Base-by-base conservation (phyloP, 2,113 vertebrate species). In the Cryptotis parvus region DNA sequence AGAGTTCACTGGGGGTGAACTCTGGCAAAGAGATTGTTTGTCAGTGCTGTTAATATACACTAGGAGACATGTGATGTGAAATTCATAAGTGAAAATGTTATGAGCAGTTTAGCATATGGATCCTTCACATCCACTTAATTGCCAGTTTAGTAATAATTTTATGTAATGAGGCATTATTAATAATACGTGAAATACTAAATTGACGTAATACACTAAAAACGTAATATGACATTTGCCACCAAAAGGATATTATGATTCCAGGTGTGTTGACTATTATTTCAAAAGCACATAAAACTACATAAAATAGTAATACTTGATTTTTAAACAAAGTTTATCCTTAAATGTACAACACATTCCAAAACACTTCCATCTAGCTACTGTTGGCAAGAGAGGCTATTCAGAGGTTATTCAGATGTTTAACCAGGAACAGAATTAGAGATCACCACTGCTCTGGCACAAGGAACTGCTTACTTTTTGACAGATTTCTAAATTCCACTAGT, bases 401-500 rank as follows among this genome's bases (percentile, higher is more conserved):
- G 91, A 70, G 77, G 84, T 96, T 93, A 82, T 94, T 78, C 78
- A 68, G 66, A 80, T 86, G 72, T 91, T 76, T 69, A 93, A 73
- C 55, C 61, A 89, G 33, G 77, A 89, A 87, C 84, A 87, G 37
- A 87, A 74, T 76, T n/a, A 77, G 91, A 49, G 70, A 52, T 75
- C 83, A 70, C 29, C 92, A 90, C 37, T 37, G 63, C 55, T 82
- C 68, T 65, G 68, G 69, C 9, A 83, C 37, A 93, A 87, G 33
- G 66, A 82, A 88, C 49, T 66, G 49, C 49, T 98, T 98, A 99
- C 95, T 99, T 99, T 97, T 99, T 99, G 84, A 99, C 98, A 49
- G 99, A 99, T 96, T 99, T 99, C 98, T 99, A 99, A 96, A 99
- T 99, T 93, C 99, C 99, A 41, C 98, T 97, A 43, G 98, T 95